phyloP scores from a whole-genome alignment of 2,888 invertebrate genomes.

The Hemicrepidius hirtus region DNA sequence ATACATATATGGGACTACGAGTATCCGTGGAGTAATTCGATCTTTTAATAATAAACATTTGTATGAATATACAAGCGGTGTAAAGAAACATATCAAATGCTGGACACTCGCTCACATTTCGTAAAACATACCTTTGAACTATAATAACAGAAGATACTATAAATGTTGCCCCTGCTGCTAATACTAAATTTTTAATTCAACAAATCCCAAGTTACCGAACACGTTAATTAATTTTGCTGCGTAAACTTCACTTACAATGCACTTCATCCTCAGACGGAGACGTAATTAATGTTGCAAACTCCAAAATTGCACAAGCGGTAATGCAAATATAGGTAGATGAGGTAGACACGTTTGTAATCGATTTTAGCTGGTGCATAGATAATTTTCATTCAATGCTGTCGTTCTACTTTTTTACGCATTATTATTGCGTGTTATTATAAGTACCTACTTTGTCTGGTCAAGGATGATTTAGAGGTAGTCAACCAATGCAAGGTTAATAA shows the following conservation, averaged over 20 bases:
- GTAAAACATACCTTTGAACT: too few relatives aligned
- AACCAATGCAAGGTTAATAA: constrained; percentile 18
- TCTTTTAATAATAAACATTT: too few relatives aligned
- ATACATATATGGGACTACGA: too few relatives aligned
- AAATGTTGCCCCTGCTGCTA: too few relatives aligned
- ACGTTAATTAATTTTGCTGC: constrained; percentile 1
- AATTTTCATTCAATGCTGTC: constrained; percentile 21
- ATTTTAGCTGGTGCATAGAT: constrained; percentile 7
- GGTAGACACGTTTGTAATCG: neutral
- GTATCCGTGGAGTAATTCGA: too few relatives aligned
- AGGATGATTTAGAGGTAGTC: constrained; percentile 9
- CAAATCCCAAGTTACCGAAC: neutral
- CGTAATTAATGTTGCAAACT: constrained; percentile 7
- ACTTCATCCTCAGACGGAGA: neutral
- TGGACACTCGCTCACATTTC: too few relatives aligned
- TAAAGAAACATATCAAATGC: too few relatives aligned
- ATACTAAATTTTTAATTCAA: too few relatives aligned
- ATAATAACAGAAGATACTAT: too few relatives aligned
- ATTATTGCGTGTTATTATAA: constrained; percentile 20
- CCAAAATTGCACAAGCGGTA: neutral
- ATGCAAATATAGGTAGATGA: too few relatives aligned
- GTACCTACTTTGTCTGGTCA: constrained; percentile 18
- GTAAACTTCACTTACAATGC: constrained; percentile 9
- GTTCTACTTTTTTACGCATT: constrained; percentile 28
- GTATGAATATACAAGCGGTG: too few relatives aligned